Evolutionary conservation across 2,888 invertebrate species (phyloP).

Genomic region (Drosophila anceps): DNA sequence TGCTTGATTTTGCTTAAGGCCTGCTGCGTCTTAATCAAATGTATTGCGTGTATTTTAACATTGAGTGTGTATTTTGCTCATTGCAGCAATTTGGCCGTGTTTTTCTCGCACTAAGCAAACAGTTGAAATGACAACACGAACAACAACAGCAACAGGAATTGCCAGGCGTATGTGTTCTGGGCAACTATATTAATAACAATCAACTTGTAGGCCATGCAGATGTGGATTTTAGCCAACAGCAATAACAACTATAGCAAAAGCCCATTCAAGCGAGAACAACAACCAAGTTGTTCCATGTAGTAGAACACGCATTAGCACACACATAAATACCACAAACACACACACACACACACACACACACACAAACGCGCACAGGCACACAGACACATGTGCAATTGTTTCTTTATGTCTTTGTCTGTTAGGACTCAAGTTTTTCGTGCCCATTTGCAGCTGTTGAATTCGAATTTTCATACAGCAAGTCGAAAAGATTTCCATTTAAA

Average conservation of each 20-base stretch:
- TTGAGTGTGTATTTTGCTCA: slow-evolving; percentile 45
- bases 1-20: slow-evolving; percentile 24
- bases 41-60: slow-evolving; percentile 45
- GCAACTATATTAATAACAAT: slow-evolving; percentile 73
- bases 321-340: slow-evolving; percentile 50
- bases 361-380: slow-evolving; percentile 3
- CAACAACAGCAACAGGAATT: slow-evolving; percentile 12
- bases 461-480: slow-evolving; percentile 23
- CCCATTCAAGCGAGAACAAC: slow-evolving; percentile 66
- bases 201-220: slow-evolving; percentile 66
- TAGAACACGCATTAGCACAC: slow-evolving; percentile 59
- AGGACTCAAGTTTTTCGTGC: neutral
- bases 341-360: slow-evolving; percentile 10
- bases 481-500: neutral
- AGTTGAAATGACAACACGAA: slow-evolving; percentile 54
- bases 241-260: slow-evolving; percentile 46
- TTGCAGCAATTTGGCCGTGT: slow-evolving; percentile 66
- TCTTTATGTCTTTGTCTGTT: slow-evolving; percentile 46
- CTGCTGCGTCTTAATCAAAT: slow-evolving; percentile 60
- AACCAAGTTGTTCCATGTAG: slow-evolving; percentile 46
- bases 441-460: slow-evolving; percentile 57
- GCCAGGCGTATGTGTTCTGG: slow-evolving; percentile 29
- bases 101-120: slow-evolving; percentile 64
- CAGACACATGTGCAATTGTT: slow-evolving; percentile 44
- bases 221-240: slow-evolving; percentile 59